A percentile compares a stretch with the other conserved stretches of the same genome.
Evolutionary conservation across 2,113 vertebrate species (phyloP).

Genomic region (Galeopterus variegatus): DNA sequence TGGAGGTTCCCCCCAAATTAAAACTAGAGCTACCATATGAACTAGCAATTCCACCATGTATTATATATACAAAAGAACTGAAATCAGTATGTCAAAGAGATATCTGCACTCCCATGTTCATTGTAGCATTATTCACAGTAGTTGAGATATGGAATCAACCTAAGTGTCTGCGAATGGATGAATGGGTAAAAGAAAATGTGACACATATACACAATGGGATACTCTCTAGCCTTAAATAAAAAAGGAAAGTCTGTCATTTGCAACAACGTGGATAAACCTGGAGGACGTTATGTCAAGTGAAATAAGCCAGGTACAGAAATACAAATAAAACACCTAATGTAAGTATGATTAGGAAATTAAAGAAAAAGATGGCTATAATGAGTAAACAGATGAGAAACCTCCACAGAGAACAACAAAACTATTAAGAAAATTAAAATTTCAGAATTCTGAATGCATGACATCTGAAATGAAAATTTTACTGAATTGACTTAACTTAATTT

Average conservation of each 20-base stretch:
- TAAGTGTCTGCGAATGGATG: not conserved
- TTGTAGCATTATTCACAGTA: not conserved
- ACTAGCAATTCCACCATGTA: not conserved
- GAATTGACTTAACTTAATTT: no score
- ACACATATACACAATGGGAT: not conserved
- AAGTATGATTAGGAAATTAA: not conserved
- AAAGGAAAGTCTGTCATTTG: not conserved
- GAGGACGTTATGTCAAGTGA: not conserved
- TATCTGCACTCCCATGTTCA: not conserved
- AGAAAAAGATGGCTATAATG: not conserved
- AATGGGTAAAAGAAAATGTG: not conserved
- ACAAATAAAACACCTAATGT: not conserved
- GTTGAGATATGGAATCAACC: not conserved
- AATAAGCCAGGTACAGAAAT: not conserved
- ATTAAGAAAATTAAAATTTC: not conserved
- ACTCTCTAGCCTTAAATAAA: not conserved
- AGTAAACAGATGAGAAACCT: not conserved
- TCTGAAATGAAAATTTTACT: no score
- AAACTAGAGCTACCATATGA: not conserved
- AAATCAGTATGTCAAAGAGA: not conserved
- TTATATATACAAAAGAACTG: not conserved
- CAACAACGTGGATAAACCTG: not conserved
- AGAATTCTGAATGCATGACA: not conserved
- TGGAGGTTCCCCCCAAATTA: not conserved
- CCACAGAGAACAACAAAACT: not conserved